Conservation (phyloP, 2,888 invertebrate genomes). For the Petrolisthes cinctipes region DNA sequence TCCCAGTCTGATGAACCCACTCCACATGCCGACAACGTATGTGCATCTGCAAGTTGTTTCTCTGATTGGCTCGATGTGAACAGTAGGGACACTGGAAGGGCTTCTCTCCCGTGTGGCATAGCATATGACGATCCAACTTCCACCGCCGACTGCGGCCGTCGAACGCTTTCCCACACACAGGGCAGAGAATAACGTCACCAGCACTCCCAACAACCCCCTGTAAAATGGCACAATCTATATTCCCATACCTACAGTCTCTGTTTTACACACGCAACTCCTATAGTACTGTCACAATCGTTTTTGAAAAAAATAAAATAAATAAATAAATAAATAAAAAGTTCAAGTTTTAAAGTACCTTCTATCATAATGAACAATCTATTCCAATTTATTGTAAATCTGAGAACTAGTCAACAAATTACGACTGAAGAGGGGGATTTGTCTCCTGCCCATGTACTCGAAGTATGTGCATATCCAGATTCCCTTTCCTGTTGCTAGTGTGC, state of each 20-base stretch:
- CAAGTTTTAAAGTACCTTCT: too few species aligned
- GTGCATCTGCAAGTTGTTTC: slow-evolving; percentile 62
- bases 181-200: slow-evolving; percentile 61
- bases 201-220: slow-evolving; percentile 57
- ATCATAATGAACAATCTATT: too few species aligned
- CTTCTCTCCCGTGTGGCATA: slow-evolving; percentile 61
- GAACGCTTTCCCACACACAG: slow-evolving; percentile 60
- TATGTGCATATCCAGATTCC: slow-evolving; percentile 62
- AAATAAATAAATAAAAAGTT: too few species aligned
- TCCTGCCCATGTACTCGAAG: slow-evolving; percentile 52
- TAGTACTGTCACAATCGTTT: neutral
- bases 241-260: slow-evolving; percentile 41
- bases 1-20: slow-evolving; percentile 22
- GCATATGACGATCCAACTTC: slow-evolving; percentile 63
- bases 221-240: slow-evolving; percentile 59
- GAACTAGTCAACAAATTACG: neutral
- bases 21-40: slow-evolving; percentile 54
- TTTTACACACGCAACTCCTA: slow-evolving; percentile 15
- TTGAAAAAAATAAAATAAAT: too few species aligned
- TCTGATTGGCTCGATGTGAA: slow-evolving; percentile 63
- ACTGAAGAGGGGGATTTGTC: slow-evolving; percentile 8
- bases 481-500: slow-evolving; percentile 62
- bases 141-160: slow-evolving; percentile 60
- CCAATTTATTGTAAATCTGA: too few species aligned
- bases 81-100: slow-evolving; percentile 63